Evolutionary conservation across 2,888 invertebrate genomes (phyloP).

Genomic region (Drosophila buzzatii): DNA sequence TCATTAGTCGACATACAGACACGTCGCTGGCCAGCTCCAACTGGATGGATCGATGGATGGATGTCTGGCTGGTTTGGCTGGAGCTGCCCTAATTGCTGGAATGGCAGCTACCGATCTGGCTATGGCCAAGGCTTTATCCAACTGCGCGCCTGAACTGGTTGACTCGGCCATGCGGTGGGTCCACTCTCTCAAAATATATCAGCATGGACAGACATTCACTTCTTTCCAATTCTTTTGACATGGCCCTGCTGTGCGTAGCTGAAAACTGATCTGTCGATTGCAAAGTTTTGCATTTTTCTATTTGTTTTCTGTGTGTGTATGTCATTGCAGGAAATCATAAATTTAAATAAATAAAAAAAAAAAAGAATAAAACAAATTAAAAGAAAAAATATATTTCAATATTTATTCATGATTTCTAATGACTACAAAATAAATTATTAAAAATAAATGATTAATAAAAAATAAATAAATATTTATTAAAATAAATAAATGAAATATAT

Average conservation of each 20-base stretch:
- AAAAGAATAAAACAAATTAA: constrained; percentile 10
- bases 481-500: no score
- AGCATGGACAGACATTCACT: constrained; percentile 31
- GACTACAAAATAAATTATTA: not conserved
- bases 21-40: constrained; percentile 63
- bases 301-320: not conserved
- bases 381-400: not conserved
- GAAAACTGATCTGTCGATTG: constrained; percentile 35
- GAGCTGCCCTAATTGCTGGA: constrained; percentile 67
- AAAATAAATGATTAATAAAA: no score
- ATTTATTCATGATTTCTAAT: not conserved
- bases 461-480: no score
- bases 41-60: constrained; percentile 31
- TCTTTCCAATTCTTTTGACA: constrained; percentile 51
- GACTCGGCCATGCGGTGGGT: constrained; percentile 69
- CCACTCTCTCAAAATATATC: constrained; percentile 50
- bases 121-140: constrained; percentile 12
- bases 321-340: constrained; percentile 78
- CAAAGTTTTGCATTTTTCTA: not conserved
- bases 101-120: constrained; percentile 66
- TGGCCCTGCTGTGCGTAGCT: constrained; percentile 72
- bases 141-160: constrained; percentile 76
- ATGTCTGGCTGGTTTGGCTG: not conserved
- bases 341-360: constrained; percentile 71
- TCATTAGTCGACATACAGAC: constrained; percentile 77